Conservation (phyloP, 2,888 invertebrate species). For the Leucophenga maculata region DNA sequence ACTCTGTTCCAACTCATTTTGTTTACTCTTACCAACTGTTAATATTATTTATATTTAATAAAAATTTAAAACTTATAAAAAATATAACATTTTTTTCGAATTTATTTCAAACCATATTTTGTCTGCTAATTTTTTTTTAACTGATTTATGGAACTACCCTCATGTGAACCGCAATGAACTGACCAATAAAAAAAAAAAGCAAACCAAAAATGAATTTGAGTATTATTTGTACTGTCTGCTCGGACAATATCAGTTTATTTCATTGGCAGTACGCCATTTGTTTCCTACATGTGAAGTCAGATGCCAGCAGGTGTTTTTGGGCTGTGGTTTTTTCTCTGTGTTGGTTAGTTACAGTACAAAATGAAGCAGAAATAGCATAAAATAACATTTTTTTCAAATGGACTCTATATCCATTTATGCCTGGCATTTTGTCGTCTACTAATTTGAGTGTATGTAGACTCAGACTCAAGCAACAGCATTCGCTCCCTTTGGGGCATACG, state of each 20-base stretch:
- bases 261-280: constrained; percentile 57
- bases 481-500: too few relatives aligned
- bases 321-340: not conserved
- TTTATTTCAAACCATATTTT: too few relatives aligned
- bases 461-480: not conserved
- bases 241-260: constrained; percentile 38
- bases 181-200: constrained; percentile 20
- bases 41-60: too few relatives aligned
- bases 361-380: too few relatives aligned
- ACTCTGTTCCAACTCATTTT: too few relatives aligned
- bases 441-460: not conserved
- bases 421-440: not conserved
- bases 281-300: not conserved
- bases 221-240: constrained; percentile 57
- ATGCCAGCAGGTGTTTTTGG: not conserved
- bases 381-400: too few relatives aligned
- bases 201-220: constrained; percentile 54
- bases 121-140: too few relatives aligned
- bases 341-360: not conserved
- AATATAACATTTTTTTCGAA: too few relatives aligned
- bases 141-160: too few relatives aligned
- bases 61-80: too few relatives aligned
- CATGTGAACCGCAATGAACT: not conserved
- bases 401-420: too few relatives aligned
- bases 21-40: too few relatives aligned